These are phyloP conservation scores for Diplodus puntazzo DNA, from an alignment of 2,797 vertebrate genomes.

Conservation along the genomic window DNA sequence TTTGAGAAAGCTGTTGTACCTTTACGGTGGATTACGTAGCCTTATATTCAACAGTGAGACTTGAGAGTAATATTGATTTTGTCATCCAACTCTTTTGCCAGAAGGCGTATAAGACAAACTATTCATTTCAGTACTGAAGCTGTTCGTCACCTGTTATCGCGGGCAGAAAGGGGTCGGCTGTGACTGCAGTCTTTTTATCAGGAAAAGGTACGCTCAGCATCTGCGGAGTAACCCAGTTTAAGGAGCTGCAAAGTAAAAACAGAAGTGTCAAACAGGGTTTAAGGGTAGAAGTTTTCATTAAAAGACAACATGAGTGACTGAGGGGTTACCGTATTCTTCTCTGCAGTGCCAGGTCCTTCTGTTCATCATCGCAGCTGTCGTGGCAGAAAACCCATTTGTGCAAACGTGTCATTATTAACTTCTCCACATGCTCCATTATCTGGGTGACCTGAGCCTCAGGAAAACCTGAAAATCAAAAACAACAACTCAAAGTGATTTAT, in stretches of 20 bases:
- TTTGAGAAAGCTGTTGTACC: background rate
- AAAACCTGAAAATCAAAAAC: slow-evolving; percentile 72
- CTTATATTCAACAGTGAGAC: background rate
- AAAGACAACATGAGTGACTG: background rate
- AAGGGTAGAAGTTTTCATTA: background rate
- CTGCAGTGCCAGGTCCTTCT: slow-evolving; percentile 86
- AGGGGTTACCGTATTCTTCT: slow-evolving; percentile 83
- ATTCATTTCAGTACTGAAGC: background rate
- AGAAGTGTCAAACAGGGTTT: background rate
- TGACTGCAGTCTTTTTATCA: slow-evolving; percentile 68
- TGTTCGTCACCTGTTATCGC: slow-evolving; percentile 84
- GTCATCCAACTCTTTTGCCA: background rate
- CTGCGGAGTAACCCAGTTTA: slow-evolving; percentile 87
- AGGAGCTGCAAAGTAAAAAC: slow-evolving; percentile 77
- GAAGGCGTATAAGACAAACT: background rate
- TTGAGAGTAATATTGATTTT: background rate
- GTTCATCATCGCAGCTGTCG: slow-evolving; percentile 87
- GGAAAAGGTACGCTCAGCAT: slow-evolving; percentile 86
- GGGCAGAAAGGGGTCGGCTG: slow-evolving; percentile 83
- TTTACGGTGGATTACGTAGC: background rate
- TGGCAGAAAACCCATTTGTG: slow-evolving; percentile 89
- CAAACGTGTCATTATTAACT: slow-evolving; percentile 87
- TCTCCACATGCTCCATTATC: slow-evolving; percentile 88
- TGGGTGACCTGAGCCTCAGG: slow-evolving; percentile 79
- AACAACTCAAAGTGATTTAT: background rate